These are phyloP conservation scores for Catocala nupta DNA, from an alignment of 2,888 invertebrate genomes.

Conservation along the genomic window DNA sequence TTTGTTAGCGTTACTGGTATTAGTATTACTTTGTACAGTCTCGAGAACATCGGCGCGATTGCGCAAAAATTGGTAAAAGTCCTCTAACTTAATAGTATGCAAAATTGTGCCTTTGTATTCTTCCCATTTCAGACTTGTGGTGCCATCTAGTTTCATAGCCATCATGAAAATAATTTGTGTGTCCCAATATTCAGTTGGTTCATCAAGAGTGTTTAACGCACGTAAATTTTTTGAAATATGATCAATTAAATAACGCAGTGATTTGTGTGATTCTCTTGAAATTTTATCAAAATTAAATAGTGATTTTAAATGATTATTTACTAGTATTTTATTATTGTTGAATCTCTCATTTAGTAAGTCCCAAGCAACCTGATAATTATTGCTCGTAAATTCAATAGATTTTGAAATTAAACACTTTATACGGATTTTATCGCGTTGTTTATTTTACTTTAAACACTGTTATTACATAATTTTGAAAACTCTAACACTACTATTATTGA, in stretches of 20 bases:
- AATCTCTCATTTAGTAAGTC: slow-evolving; percentile 28
- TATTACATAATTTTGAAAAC: no score
- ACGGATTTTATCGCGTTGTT: no score
- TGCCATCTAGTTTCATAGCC: neutral
- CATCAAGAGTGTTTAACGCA: neutral
- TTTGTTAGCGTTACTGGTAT: no score
- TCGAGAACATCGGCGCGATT: no score
- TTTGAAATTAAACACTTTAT: no score
- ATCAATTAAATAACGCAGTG: neutral
- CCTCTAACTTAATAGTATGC: no score
- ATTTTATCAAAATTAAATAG: neutral
- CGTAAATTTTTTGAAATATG: neutral
- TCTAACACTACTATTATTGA: no score
- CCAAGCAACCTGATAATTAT: slow-evolving; percentile 26
- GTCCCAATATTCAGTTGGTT: neutral
- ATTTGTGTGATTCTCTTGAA: neutral
- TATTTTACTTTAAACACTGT: no score
- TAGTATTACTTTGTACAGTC: no score
- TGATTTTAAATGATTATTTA: neutral
- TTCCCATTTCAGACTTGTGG: neutral
- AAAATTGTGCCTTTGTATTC: neutral
- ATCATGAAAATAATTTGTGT: neutral
- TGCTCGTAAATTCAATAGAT: no score
- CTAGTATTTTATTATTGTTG: slow-evolving; percentile 1
- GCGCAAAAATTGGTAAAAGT: no score